Percentiles rank a stretch among this genome's conserved stretches.
These are phyloP conservation scores for Brachyhypopomus occidentalis DNA, from an alignment of 2,113 vertebrate genomes.

Conservation along the genomic window DNA sequence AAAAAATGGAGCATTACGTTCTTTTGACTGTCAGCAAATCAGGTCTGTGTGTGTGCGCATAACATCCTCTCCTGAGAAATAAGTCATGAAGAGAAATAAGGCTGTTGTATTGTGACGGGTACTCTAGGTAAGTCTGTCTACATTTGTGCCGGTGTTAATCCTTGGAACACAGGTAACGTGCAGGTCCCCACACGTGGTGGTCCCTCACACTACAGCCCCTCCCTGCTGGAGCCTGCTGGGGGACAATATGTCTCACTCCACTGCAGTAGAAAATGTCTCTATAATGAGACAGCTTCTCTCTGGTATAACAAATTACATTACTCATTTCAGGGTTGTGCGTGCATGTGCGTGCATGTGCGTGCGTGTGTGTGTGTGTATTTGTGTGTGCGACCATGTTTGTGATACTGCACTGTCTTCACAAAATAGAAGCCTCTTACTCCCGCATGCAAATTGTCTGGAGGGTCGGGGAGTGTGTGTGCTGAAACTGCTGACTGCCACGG, in stretches of 20 bases:
- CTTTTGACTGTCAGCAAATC: too few relatives aligned
- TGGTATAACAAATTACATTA: neutral
- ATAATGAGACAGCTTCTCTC: neutral
- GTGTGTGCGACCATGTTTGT: conserved; percentile 5
- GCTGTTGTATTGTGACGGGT: too few relatives aligned
- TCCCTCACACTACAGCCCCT: too few relatives aligned
- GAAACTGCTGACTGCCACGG: conserved; percentile 48
- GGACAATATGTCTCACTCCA: neutral
- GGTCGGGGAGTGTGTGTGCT: neutral
- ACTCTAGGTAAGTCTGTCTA: too few relatives aligned
- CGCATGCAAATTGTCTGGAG: conserved; percentile 22
- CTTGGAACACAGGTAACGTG: too few relatives aligned
- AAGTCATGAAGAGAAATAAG: too few relatives aligned
- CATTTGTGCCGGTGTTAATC: too few relatives aligned
- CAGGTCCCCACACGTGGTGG: too few relatives aligned
- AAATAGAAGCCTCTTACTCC: conserved; percentile 53
- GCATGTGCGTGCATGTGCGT: conserved; percentile 3
- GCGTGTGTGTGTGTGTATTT: neutral
- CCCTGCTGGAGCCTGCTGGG: too few relatives aligned
- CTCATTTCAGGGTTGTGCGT: neutral
- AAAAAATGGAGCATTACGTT: too few relatives aligned
- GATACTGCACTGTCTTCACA: conserved; percentile 20
- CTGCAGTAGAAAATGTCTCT: conserved; percentile 19
- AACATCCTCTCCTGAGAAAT: too few relatives aligned
- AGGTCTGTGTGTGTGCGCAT: too few relatives aligned